Conservation (phyloP, 1,140 invertebrate genomes). For the Bombus superbus region DNA sequence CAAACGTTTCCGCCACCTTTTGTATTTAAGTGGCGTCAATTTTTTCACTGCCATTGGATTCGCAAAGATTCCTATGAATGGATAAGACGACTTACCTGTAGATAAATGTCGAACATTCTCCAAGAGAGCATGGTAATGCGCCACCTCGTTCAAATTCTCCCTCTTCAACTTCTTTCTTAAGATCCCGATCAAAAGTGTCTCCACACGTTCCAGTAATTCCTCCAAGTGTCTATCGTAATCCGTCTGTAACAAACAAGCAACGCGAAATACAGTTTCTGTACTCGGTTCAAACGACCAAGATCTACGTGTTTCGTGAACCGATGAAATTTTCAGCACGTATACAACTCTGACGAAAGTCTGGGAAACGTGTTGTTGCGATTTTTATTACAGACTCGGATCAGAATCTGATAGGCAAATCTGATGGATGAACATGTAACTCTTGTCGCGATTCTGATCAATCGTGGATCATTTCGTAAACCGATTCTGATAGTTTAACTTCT, state of each 20-base stretch:
- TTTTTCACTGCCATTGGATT: not conserved
- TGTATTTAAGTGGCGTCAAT: not conserved
- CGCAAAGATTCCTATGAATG: not conserved
- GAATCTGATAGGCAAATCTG: no score
- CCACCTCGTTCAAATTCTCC: conserved; percentile 64
- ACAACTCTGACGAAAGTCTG: no score
- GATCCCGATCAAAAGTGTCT: conserved; percentile 66
- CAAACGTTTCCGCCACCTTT: not conserved
- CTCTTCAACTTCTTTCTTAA: conserved; percentile 67
- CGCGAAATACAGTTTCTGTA: no score
- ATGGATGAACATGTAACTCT: no score
- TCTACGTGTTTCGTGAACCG: no score
- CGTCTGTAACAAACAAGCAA: conserved; percentile 80
- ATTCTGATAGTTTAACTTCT: no score
- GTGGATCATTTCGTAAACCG: no score
- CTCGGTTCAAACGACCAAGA: no score
- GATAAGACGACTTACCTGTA: conserved; percentile 56
- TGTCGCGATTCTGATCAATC: no score
- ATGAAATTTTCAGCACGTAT: no score
- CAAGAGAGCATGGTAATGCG: conserved; percentile 69
- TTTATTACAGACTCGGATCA: no score
- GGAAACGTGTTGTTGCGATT: no score
- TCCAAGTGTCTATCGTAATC: conserved; percentile 89
- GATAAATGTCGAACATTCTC: conserved; percentile 71
- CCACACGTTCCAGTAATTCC: conserved; percentile 78